Conservation (phyloP, 2,888 invertebrate species). For the Punctoribates punctum region DNA sequence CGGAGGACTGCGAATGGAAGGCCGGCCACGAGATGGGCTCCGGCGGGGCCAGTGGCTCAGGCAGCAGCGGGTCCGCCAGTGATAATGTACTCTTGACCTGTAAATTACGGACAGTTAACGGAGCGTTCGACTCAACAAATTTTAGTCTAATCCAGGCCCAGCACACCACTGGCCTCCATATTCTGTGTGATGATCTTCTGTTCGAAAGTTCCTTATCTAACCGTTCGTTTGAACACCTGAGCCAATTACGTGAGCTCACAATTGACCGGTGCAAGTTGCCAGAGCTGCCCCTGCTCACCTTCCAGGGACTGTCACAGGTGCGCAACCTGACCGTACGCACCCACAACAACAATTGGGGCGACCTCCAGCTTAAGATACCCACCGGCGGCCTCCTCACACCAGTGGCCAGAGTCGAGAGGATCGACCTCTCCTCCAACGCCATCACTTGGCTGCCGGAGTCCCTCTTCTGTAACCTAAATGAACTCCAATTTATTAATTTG, state of each 20-base stretch:
- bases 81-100: conserved; percentile 46
- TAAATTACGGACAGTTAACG: conserved; percentile 53
- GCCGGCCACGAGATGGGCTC: not conserved
- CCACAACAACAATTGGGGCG: conserved; percentile 49
- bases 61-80: not conserved
- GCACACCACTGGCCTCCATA: conserved; percentile 72
- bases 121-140: conserved; percentile 81
- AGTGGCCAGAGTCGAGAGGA: conserved; percentile 44
- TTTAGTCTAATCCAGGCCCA: conserved; percentile 82
- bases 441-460: conserved; percentile 46
- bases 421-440: conserved; percentile 48
- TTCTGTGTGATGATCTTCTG: conserved; percentile 61
- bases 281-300: conserved; percentile 65
- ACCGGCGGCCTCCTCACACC: conserved; percentile 45
- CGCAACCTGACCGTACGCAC: conserved; percentile 48
- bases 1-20: conserved; percentile 41
- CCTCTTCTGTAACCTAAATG: conserved; percentile 46
- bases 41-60: too few relatives aligned
- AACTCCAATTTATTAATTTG: conserved; percentile 47
- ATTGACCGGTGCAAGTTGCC: conserved; percentile 76
- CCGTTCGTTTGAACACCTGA: conserved; percentile 55
- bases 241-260: conserved; percentile 69
- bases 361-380: conserved; percentile 45
- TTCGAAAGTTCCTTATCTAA: conserved; percentile 49
- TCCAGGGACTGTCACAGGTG: conserved; percentile 47